phyloP scores from a whole-genome alignment of 2,113 vertebrate species.

The Hemicordylus capensis region DNA sequence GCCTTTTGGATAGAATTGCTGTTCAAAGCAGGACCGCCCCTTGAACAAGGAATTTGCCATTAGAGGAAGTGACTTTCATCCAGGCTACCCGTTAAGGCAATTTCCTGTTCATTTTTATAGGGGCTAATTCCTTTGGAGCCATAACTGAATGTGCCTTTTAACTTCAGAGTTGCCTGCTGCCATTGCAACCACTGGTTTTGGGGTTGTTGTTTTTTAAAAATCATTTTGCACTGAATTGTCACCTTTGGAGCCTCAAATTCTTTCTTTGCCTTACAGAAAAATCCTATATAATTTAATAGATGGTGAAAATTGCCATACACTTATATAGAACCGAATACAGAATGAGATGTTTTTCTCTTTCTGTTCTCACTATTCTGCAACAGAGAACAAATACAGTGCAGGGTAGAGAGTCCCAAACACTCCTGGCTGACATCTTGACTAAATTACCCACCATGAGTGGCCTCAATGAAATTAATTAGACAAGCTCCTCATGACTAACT shows the following conservation, averaged over 20 bases:
- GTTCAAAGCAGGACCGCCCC: constrained; percentile 6
- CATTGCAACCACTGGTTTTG: neutral
- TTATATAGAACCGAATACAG: neutral
- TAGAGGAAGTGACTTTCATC: constrained; percentile 19
- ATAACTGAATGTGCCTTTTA: neutral
- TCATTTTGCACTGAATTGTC: neutral
- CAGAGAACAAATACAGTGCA: neutral
- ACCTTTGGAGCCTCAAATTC: neutral
- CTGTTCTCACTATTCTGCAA: neutral
- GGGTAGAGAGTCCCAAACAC: neutral
- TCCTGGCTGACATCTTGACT: too few species aligned
- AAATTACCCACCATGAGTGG: too few species aligned
- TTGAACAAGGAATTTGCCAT: constrained; percentile 3
- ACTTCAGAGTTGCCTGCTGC: neutral
- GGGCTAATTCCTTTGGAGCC: constrained; percentile 18
- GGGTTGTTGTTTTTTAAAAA: neutral
- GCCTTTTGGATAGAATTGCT: neutral
- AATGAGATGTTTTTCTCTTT: neutral
- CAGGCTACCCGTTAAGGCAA: neutral
- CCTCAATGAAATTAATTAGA: too few species aligned
- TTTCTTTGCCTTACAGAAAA: neutral
- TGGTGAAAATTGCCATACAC: neutral
- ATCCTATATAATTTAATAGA: constrained; percentile 2
- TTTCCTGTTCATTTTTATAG: constrained; percentile 10
- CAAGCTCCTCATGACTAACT: too few species aligned